These are phyloP conservation scores for Takifugu ocellatus DNA, from an alignment of 2,797 vertebrate species.

Conservation along the genomic window DNA sequence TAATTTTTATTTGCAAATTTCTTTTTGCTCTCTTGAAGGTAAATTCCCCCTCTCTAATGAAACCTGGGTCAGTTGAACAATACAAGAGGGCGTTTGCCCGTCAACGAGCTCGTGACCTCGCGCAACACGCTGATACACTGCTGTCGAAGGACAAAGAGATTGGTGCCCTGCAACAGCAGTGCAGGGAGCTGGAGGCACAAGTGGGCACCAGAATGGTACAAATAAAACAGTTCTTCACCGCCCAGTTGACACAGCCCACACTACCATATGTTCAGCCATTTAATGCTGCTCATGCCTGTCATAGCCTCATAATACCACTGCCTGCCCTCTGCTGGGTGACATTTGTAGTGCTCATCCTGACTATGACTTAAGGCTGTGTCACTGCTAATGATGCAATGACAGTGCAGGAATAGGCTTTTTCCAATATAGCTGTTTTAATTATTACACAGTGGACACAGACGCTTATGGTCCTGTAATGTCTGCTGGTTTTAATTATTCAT, in stretches of 20 bases:
- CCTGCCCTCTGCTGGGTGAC: slow-evolving; percentile 65
- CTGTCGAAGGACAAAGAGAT: slow-evolving; percentile 96
- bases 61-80: slow-evolving; percentile 83
- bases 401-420: slow-evolving; percentile 54
- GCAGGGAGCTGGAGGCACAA: slow-evolving; percentile 83
- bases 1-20: background rate
- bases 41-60: slow-evolving; percentile 79
- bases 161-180: slow-evolving; percentile 85
- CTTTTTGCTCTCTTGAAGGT: slow-evolving; percentile 71
- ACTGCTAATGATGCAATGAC: slow-evolving; percentile 57
- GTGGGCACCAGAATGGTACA: slow-evolving; percentile 84
- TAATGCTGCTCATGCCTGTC: background rate
- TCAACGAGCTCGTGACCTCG: slow-evolving; percentile 90
- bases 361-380: slow-evolving; percentile 45
- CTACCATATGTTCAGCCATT: background rate
- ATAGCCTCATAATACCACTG: slow-evolving; percentile 25
- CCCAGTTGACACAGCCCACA: background rate
- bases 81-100: slow-evolving; percentile 89
- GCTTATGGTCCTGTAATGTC: slow-evolving; percentile 36
- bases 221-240: background rate
- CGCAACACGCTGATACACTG: slow-evolving; percentile 89
- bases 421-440: slow-evolving; percentile 55
- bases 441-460: slow-evolving; percentile 25
- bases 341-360: slow-evolving; percentile 36
- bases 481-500: slow-evolving; percentile 28